These are phyloP conservation scores for Isaurus tuberculatus DNA, from an alignment of 92 coral and sea anemone species.

Conservation along the genomic window DNA sequence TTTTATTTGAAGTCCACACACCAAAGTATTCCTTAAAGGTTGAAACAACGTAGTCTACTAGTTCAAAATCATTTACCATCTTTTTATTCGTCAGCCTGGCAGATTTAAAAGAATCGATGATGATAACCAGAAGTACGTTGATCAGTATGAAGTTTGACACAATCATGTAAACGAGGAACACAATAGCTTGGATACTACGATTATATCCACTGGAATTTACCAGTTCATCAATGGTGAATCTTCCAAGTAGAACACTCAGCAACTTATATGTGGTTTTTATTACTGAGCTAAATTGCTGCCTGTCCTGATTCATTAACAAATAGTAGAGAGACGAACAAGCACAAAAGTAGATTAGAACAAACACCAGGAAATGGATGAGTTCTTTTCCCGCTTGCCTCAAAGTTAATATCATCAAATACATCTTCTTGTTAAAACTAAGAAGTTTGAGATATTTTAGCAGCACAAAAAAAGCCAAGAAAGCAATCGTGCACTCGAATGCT, in stretches of 20 bases:
- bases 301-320: slow-evolving; percentile 67
- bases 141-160: slow-evolving; percentile 81
- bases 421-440: slow-evolving; percentile 87
- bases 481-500: slow-evolving; percentile 80
- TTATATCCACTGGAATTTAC: slow-evolving; percentile 47
- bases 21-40: slow-evolving; percentile 75
- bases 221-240: slow-evolving; percentile 72
- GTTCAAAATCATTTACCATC: slow-evolving; percentile 78
- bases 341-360: slow-evolving; percentile 62
- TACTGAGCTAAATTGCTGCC: slow-evolving; percentile 74
- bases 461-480: slow-evolving; percentile 67
- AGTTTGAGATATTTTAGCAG: slow-evolving; percentile 80
- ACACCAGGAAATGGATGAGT: slow-evolving; percentile 61
- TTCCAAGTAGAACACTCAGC: slow-evolving; percentile 82
- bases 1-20: slow-evolving; percentile 59
- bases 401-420: slow-evolving; percentile 84
- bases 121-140: slow-evolving; percentile 79
- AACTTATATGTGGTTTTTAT: slow-evolving; percentile 76
- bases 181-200: slow-evolving; percentile 69
- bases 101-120: slow-evolving; percentile 78
- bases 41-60: slow-evolving; percentile 75
- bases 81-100: slow-evolving; percentile 59
- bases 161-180: slow-evolving; percentile 73
- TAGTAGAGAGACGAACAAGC: slow-evolving; percentile 81
- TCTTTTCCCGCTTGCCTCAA: slow-evolving; percentile 75